phyloP scores from a whole-genome alignment of 2,888 invertebrate genomes.

The Calliopum simillimum region DNA sequence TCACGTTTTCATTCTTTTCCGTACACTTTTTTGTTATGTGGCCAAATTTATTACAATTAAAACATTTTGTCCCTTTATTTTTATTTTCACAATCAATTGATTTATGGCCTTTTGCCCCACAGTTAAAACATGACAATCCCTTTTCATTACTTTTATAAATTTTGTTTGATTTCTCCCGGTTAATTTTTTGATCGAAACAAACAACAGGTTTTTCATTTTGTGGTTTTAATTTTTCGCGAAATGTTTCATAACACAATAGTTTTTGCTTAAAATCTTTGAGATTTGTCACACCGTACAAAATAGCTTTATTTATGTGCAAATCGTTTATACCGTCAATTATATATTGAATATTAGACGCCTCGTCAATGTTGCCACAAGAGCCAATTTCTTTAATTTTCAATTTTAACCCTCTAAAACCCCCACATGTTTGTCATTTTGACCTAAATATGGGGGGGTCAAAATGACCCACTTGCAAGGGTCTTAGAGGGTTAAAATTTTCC shows the following conservation, averaged over 20 bases:
- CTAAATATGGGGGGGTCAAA: too few species aligned
- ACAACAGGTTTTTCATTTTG: not conserved
- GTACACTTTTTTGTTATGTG: slow-evolving; percentile 31
- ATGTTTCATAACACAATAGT: slow-evolving; percentile 31
- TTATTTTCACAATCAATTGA: slow-evolving; percentile 17
- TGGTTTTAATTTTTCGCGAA: slow-evolving; percentile 21
- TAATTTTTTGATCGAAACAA: too few species aligned
- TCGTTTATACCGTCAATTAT: too few species aligned
- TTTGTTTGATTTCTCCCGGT: not conserved
- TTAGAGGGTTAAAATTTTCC: too few species aligned
- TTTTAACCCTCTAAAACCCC: too few species aligned
- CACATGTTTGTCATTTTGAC: too few species aligned
- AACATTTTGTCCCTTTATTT: slow-evolving; percentile 30
- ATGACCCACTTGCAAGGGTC: too few species aligned
- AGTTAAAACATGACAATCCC: slow-evolving; percentile 24
- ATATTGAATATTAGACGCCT: too few species aligned
- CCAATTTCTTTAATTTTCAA: too few species aligned
- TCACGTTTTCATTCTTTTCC: too few species aligned
- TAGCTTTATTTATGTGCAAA: slow-evolving; percentile 39
- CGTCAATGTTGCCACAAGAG: too few species aligned
- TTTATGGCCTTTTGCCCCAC: slow-evolving; percentile 27
- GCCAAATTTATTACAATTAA: slow-evolving; percentile 34
- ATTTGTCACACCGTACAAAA: slow-evolving; percentile 40
- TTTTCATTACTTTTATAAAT: not conserved
- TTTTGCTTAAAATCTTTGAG: slow-evolving; percentile 38